Base-by-base conservation (phyloP, 2,888 invertebrate species). In the Elgonia sp. region DNA sequence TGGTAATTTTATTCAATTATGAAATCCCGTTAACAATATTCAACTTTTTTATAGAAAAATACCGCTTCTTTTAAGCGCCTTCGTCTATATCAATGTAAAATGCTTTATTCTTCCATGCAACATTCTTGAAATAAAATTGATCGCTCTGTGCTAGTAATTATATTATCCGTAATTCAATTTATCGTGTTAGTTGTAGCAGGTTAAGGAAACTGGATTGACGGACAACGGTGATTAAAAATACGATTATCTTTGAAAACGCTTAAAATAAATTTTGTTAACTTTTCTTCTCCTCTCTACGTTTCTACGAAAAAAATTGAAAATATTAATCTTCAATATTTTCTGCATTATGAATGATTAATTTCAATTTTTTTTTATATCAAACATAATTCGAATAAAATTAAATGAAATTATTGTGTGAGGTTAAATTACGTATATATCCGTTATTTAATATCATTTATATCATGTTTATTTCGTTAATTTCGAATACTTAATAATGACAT, bases 111-210 rank as follows among this genome's bases (percentile, higher is more conserved):
- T n/a, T n/a, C 62, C 42, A 40, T 57, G 18, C 60, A 60, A 46
- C 80, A 53, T 63, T 62, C 80, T 81, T 62, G 53, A 60, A 50
- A 72, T 62, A 81, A 81, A 81, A 72, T 81, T 81, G 70, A 81
- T 81, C 80, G 55, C 37, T 60, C 63, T n/a, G n/a, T 18, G 29
- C 14, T 50, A 8, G 62, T 81, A 81, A 81, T 81, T 72, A 72
- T 62, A 72, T 81, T 81, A 81, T 16, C 69, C 21, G 63, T 81
- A 81, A 81, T 81, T 81, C 29, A 70, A 72, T 81, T 72, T 81
- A 72, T 62, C 70, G 79, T 29, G 42, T 69, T 63, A 79, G 79
- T 57, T 69, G 60, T 46, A 72, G 37, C 62, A 60, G 53, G 63
- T 72, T 81, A 72, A 70, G 50, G 42, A 57, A 42, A 69, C 57